Evolutionary conservation across 2,888 invertebrate genomes (phyloP).

Genomic region (Cecidostiba fungosa): DNA sequence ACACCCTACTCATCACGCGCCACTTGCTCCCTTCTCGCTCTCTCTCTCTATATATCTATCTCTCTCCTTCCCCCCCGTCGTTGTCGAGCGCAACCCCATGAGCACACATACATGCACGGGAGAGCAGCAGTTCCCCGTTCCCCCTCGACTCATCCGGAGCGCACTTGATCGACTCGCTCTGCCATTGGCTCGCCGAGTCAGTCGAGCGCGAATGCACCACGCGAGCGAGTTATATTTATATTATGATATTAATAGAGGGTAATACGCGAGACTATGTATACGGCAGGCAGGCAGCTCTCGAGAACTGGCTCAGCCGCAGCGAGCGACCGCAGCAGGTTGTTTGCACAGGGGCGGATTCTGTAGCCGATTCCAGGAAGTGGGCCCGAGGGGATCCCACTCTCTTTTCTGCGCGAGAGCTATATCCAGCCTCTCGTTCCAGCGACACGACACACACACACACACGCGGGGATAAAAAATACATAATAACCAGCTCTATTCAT

Average conservation of each 20-base stretch:
- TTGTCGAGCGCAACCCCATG: not conserved
- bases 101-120: slow-evolving; percentile 5
- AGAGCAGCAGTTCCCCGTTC: not conserved
- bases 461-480: not conserved
- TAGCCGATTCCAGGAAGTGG: slow-evolving; percentile 53
- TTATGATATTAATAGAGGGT: slow-evolving; percentile 79
- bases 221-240: slow-evolving; percentile 77
- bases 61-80: slow-evolving; percentile 57
- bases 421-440: not conserved
- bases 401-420: not conserved
- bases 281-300: slow-evolving; percentile 46
- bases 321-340: slow-evolving; percentile 71
- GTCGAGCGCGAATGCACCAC: slow-evolving; percentile 44
- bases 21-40: slow-evolving; percentile 72
- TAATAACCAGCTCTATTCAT: not conserved
- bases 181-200: slow-evolving; percentile 54
- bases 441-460: not conserved
- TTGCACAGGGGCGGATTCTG: slow-evolving; percentile 66
- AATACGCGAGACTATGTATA: slow-evolving; percentile 64
- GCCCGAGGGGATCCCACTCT: slow-evolving; percentile 14
- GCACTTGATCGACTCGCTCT: slow-evolving; percentile 52
- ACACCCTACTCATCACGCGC: slow-evolving; percentile 79
- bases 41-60: slow-evolving; percentile 61
- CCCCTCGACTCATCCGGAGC: slow-evolving; percentile 8
- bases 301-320: slow-evolving; percentile 55